A percentile compares a stretch with the other conserved stretches of the same genome.
phyloP scores from a whole-genome alignment of 2,113 vertebrate species.

The Malurus cyaneus region DNA sequence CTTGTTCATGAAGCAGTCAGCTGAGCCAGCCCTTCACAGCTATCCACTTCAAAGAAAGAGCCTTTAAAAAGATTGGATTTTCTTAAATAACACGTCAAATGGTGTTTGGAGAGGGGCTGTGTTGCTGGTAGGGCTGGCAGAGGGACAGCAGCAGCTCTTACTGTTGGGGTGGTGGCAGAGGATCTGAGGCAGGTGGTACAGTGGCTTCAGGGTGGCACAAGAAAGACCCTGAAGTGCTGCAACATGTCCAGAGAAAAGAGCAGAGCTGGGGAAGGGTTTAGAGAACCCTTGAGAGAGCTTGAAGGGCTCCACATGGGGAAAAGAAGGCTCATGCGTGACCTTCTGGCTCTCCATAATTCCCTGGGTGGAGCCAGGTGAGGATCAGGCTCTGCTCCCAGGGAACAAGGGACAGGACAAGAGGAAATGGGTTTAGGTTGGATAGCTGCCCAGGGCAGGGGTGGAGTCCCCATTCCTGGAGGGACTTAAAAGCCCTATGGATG shows the following conservation, averaged over 20 bases:
- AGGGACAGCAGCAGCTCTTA: background rate
- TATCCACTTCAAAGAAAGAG: background rate
- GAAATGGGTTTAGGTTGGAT: background rate
- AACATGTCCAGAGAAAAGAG: background rate
- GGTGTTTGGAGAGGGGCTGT: background rate
- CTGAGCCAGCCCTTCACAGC: background rate
- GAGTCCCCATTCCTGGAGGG: background rate
- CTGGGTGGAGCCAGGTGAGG: background rate
- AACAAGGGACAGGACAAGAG: background rate
- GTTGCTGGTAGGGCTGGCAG: accelerated
- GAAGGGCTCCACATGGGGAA: background rate
- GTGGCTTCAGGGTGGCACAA: background rate
- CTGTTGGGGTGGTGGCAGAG: background rate
- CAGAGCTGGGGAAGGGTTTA: background rate
- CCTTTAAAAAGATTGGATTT: background rate
- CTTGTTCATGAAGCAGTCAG: accelerated
- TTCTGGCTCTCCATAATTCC: background rate
- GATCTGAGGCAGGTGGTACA: background rate
- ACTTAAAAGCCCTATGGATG: background rate
- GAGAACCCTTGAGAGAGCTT: background rate
- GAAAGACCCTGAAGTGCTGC: background rate
- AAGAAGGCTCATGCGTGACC: background rate
- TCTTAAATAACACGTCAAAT: background rate
- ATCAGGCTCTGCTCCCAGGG: background rate
- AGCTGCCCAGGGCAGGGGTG: background rate